Conservation (phyloP, 2,888 invertebrate species). For the Amblyteles armatorius region DNA sequence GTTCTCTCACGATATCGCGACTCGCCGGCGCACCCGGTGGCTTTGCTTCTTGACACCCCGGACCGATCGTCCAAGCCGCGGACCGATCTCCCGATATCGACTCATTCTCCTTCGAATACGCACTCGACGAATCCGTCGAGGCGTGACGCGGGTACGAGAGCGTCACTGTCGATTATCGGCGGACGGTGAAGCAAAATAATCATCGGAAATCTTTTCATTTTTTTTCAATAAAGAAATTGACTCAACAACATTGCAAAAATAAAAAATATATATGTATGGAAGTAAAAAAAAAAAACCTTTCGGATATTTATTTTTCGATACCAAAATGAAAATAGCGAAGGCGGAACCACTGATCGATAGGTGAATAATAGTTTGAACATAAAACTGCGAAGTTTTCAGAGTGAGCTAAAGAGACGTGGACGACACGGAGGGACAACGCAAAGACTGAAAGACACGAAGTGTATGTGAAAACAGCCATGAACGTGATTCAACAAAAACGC, state of each 20-base stretch:
- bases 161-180: too few relatives aligned
- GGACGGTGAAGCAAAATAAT: too few relatives aligned
- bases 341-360: neutral
- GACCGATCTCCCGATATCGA: neutral
- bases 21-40: constrained; percentile 34
- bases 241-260: too few relatives aligned
- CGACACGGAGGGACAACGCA: constrained; percentile 25
- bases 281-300: too few relatives aligned
- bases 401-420: neutral
- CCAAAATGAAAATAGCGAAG: neutral
- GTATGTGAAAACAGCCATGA: constrained; percentile 46
- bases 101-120: neutral
- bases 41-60: constrained; percentile 62
- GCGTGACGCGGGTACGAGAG: neutral
- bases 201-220: too few relatives aligned
- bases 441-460: neutral
- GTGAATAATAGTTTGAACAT: constrained; percentile 22
- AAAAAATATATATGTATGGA: too few relatives aligned
- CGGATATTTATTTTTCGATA: neutral
- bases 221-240: too few relatives aligned
- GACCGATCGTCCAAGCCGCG: constrained; percentile 53
- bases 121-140: neutral
- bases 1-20: constrained; percentile 51
- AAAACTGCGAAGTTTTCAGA: constrained; percentile 31
- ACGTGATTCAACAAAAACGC: too few relatives aligned